Base-by-base conservation (phyloP, 1,140 invertebrate species). In the Cherax destructor region DNA sequence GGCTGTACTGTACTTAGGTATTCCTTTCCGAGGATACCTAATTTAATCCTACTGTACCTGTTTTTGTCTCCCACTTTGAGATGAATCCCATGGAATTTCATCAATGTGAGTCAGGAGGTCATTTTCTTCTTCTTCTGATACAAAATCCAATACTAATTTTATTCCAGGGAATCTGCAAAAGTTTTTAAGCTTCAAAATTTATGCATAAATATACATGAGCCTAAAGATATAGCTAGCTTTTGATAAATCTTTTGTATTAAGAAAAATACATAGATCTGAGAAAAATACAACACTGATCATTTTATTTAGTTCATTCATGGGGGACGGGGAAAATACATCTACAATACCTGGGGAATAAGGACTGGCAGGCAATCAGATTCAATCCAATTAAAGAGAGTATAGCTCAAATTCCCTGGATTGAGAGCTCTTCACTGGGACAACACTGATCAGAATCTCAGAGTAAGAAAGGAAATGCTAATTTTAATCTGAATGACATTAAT, bases 51-150 rank as follows among this genome's bases (percentile, higher is more conserved):
- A 47, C 18, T 4, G 10, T 41, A 93, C 92, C 91, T 99, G 98
- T 95, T 99, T 99, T 92, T 97, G 96, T 84, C 99, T 95, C 5
- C 99, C 99, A 94, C 98, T 99, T 95, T 99, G 99, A 3, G 99
- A 99, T 61, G 96, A 95, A 92, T 97, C 96, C 98, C 99, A 99
- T 6, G 97, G 96, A 80, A 98, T 95, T 84, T 95, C 94, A 94
- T 99, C 98, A 80, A 99, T 96, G 30, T 96, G 95, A 79, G 95
- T 93, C 61, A 97, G 95, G 30, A 99, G 94, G 18, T 94, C 92
- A 0, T 94, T 90, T 93, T 98, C 97, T 95, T 99, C 98, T 65
- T 95, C 94, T 80, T 94, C 93, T 59, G 94, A 96, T 86, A 99
- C 95, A 94, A 99, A 99, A 94, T 98, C 95, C 87, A 96, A 93